Evolutionary conservation across 2,888 invertebrate genomes (phyloP), one percentile per base, ranked within the genome.

Genomic region (Hyppa rectilinea): DNA sequence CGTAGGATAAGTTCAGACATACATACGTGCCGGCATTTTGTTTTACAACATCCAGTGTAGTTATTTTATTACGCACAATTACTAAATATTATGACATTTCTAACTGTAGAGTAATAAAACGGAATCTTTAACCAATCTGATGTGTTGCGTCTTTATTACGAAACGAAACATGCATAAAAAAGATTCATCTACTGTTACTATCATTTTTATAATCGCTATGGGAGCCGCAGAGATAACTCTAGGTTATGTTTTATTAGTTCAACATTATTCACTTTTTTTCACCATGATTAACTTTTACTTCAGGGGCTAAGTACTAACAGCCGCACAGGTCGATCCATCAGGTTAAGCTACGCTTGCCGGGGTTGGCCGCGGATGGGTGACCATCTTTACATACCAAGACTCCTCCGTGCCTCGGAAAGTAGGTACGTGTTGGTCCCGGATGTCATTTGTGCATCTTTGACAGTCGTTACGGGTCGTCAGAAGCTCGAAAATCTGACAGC

Each of bases 81-180:
- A 74, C 75, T 29, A 49, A 62, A 74, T 66, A 74, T 66, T 79
- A 79, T 79, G 80, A 76, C 60, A 73, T 79, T 58, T 65, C n/a
- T 73, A 74, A 73, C 80, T 58, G 80, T 65, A 53, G 4, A 12
- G 61, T 29, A 43, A 52, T 78, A 49, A 75, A 73, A 64, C 23
- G 45, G 4, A 79, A 53, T 52, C 45, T 64, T 34, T n/a, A 43
- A 73, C 50, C 47, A 47, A 78, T 79, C 66, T 60, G 31, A 7
- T 2, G 40, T 45, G 43, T 65, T 36, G 12, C 26, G 7, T 23
- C 31, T 66, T 31, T 64, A 78, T 71, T 65, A 59, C 38, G 58
- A 62, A 66, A 79, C 43, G 31, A 58, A 62, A 67, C 17, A 12
- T 36, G 12, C 20, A 29, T 79, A 65, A 43, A 58, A 45, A 43